phyloP scores from a whole-genome alignment of 2,113 vertebrate species.

The Herpetotheres cachinnans region DNA sequence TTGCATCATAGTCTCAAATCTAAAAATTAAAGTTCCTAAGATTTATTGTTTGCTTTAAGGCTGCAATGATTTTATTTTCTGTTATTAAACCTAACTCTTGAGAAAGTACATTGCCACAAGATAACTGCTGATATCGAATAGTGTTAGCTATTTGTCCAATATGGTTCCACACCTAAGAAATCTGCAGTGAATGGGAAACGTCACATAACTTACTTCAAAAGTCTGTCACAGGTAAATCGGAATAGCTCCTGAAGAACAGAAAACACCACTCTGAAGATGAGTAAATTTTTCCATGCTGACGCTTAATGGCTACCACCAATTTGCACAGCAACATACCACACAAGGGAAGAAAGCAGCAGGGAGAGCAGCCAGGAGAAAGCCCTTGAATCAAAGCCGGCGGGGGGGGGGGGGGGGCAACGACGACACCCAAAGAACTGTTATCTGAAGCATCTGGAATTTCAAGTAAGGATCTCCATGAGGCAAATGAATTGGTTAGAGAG shows the following conservation, averaged over 20 bases:
- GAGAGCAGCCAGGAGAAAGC: slow-evolving; percentile 81
- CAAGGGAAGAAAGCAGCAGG: slow-evolving; percentile 75
- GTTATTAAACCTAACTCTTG: not conserved
- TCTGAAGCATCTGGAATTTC: not conserved
- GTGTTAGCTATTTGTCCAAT: not conserved
- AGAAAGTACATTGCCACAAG: not conserved
- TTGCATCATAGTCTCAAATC: not conserved
- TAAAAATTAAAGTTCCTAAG: not conserved
- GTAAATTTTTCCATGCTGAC: slow-evolving; percentile 73
- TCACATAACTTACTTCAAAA: slow-evolving; percentile 75
- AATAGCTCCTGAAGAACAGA: slow-evolving; percentile 79
- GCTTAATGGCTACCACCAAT: slow-evolving; percentile 68
- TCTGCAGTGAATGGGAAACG: not conserved
- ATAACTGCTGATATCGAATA: not conserved
- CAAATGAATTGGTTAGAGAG: not conserved
- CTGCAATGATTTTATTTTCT: not conserved
- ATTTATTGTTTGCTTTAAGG: not conserved
- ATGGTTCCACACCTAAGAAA: not conserved
- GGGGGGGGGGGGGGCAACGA: fast-evolving
- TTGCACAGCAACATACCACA: slow-evolving; percentile 78
- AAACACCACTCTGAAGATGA: slow-evolving; percentile 78
- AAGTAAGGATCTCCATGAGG: not conserved
- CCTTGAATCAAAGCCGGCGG: slow-evolving; percentile 14
- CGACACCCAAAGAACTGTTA: not conserved
- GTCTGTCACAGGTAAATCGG: slow-evolving; percentile 74